Evolutionary conservation across 2,113 vertebrate genomes (phyloP).

Genomic region (Dicerorhinus sumatrensis): DNA sequence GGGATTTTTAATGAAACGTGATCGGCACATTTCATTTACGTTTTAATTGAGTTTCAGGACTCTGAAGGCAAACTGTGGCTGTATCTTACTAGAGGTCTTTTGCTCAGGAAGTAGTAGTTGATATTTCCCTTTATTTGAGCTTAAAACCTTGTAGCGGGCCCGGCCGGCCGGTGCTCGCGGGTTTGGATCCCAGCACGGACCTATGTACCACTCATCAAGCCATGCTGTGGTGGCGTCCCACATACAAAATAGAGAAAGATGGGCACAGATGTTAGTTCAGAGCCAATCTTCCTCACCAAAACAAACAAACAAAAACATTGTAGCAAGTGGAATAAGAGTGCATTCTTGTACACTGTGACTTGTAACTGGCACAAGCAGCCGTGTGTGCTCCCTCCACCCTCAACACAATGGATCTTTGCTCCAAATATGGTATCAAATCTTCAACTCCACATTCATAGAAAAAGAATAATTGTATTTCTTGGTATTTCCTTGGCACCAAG

Average conservation of each 20-base stretch:
- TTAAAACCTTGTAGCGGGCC: background rate
- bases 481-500: conserved; percentile 80
- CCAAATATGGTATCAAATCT: conserved; percentile 47
- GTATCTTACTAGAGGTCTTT: background rate
- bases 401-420: background rate
- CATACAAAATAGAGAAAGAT: too few relatives aligned
- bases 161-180: too few relatives aligned
- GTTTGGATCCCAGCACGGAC: too few relatives aligned
- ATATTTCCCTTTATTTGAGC: background rate
- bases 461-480: conserved; percentile 79
- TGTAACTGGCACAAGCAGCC: background rate
- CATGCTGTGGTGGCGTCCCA: too few relatives aligned
- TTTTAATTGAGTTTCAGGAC: conserved; percentile 23
- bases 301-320: background rate
- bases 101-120: background rate
- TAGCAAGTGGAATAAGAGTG: background rate
- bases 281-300: too few relatives aligned
- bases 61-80: background rate
- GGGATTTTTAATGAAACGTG: background rate
- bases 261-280: too few relatives aligned
- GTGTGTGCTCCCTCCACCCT: rapidly evolving
- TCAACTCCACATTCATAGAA: conserved; percentile 77
- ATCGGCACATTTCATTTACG: too few relatives aligned
- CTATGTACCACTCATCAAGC: too few relatives aligned
- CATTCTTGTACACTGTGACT: conserved; percentile 58